Evolutionary conservation across 2,888 invertebrate genomes (phyloP).

Genomic region (Drosophila robusta): DNA sequence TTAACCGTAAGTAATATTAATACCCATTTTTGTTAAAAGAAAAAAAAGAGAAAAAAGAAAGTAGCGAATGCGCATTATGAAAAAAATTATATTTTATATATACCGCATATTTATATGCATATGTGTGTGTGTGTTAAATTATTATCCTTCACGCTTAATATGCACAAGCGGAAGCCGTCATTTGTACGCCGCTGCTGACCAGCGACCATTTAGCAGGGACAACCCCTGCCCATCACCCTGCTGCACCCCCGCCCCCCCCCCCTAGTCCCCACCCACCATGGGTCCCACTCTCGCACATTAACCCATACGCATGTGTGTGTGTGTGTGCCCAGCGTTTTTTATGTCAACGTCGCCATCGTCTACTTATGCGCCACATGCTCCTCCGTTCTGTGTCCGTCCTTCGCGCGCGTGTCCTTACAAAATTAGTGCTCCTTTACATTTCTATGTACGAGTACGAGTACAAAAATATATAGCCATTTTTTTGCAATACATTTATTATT

Average conservation of each 20-base stretch:
- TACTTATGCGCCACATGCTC: slow-evolving; percentile 73
- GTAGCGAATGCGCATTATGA: slow-evolving; percentile 42
- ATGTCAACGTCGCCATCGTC: slow-evolving; percentile 60
- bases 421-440: slow-evolving; percentile 75
- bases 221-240: slow-evolving; percentile 2
- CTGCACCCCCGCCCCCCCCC: background rate
- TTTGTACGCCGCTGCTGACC: slow-evolving; percentile 77
- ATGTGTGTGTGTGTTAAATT: slow-evolving; percentile 55
- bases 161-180: slow-evolving; percentile 81
- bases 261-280: background rate
- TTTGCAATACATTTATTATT: slow-evolving; percentile 62
- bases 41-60: slow-evolving; percentile 9
- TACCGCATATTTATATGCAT: slow-evolving; percentile 21
- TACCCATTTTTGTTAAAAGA: slow-evolving; percentile 67
- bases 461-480: slow-evolving; percentile 59
- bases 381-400: slow-evolving; percentile 43
- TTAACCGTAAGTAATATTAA: slow-evolving; percentile 81
- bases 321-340: slow-evolving; percentile 43
- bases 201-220: slow-evolving; percentile 72
- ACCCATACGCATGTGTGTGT: slow-evolving; percentile 18
- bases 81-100: slow-evolving; percentile 55
- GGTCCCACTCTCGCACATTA: background rate
- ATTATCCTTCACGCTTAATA: slow-evolving; percentile 81
- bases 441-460: slow-evolving; percentile 55
- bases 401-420: slow-evolving; percentile 70